Base-by-base conservation (phyloP, 1,140 invertebrate genomes). In the Tenebrio molitor region DNA sequence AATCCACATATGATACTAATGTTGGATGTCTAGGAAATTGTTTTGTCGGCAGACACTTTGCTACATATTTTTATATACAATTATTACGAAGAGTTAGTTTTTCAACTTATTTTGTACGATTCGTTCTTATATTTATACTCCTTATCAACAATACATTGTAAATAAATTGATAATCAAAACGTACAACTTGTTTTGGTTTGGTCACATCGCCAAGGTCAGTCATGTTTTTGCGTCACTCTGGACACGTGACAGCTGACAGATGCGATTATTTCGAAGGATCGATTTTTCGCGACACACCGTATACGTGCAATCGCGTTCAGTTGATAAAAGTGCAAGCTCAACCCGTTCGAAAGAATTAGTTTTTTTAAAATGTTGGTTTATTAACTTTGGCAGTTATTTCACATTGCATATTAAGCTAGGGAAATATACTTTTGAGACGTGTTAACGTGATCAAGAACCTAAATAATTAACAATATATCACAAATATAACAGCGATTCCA, bases 311-410 rank as follows among this genome's bases (percentile, higher is more conserved):
- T n/a, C n/a, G n/a, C n/a, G n/a, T n/a, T n/a, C n/a, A n/a, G 50
- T 53, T 72, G 53, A 75, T 75, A 63, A 75, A 69, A 65, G 63
- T 73, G 7, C 62, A 73, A 42, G 74, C 66, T 25, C 74, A 75
- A 73, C 67, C 74, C 29, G 74, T 75, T 8, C 73, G 39, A 72
- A 66, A 68, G 12, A 8, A 62, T 25, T 17, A 70, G 25, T 15
- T 21, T 69, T 46, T 68, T 42, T 41, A 66, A 42, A 65, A 19
- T 65, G 53, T 19, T 50, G 58, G 14, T 64, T 41, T 67, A 50
- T 69, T 75, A 34, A 75, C 74, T 75, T 74, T 75, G 74, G 74
- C 74, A 75, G 74, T 75, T 75, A 67, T 72, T 64, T 46, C 65
- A 75, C 66, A 68, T 36, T 72, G 58, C 44, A 58, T 46, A 12